phyloP scores from a whole-genome alignment of 35 echinoderm and acorn worm species.

The Heliocidaris tuberculata region DNA sequence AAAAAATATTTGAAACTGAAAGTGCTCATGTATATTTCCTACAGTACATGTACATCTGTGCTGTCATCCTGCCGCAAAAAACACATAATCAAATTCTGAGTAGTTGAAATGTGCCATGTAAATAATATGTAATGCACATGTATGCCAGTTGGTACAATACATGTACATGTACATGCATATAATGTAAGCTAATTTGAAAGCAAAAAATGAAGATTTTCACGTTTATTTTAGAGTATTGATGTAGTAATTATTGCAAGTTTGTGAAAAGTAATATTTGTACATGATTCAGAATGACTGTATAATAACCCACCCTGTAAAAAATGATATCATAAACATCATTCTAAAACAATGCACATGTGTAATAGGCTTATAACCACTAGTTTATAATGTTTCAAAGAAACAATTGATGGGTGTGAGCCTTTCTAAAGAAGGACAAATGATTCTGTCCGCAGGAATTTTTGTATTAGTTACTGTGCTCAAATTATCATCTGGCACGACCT shows the following conservation, averaged over 20 bases:
- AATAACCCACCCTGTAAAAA: background rate
- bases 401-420: background rate
- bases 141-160: no score
- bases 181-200: no score
- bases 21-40: no score
- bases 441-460: background rate
- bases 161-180: no score
- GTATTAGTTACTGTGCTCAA: background rate
- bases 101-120: no score
- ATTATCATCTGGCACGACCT: constrained; percentile 1
- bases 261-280: background rate
- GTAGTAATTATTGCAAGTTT: background rate
- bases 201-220: background rate
- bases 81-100: no score
- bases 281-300: background rate
- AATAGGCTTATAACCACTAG: background rate
- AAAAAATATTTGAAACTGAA: background rate
- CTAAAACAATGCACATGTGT: background rate
- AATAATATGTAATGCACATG: no score
- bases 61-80: no score
- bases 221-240: background rate
- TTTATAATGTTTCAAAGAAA: background rate
- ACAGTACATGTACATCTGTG: no score
- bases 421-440: background rate
- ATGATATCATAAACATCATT: background rate